Conservation (phyloP, 2,797 vertebrate species). For the Muraenolepis orangiensis region DNA sequence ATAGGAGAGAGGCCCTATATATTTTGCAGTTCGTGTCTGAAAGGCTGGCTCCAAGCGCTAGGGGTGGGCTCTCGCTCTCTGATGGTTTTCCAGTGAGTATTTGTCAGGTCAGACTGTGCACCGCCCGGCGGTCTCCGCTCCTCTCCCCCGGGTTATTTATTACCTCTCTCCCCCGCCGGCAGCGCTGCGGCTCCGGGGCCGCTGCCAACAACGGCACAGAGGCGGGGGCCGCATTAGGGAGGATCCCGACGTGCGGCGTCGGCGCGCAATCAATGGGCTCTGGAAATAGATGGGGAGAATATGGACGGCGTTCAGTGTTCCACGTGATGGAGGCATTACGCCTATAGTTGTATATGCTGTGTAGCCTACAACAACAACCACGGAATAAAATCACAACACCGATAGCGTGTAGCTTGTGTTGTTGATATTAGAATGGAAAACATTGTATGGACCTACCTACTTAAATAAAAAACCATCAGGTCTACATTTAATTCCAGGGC, state of each 20-base stretch:
- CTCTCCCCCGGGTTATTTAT: constrained; percentile 98
- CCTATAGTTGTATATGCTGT: too few relatives aligned
- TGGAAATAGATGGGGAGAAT: constrained; percentile 11
- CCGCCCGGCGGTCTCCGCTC: constrained; percentile 87
- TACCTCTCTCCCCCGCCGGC: constrained; percentile 91
- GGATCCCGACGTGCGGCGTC: constrained; percentile 76
- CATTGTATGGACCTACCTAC: too few relatives aligned
- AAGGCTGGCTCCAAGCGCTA: constrained; percentile 85
- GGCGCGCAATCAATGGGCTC: constrained; percentile 48
- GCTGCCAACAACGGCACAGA: constrained; percentile 85
- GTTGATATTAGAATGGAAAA: too few relatives aligned
- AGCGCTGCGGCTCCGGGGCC: constrained; percentile 88
- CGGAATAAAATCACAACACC: too few relatives aligned
- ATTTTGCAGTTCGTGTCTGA: constrained; percentile 81
- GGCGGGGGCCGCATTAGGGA: constrained; percentile 74
- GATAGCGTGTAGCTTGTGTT: too few relatives aligned
- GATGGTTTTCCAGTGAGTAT: constrained; percentile 92
- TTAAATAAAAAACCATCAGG: too few relatives aligned
- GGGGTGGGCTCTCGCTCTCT: constrained; percentile 86
- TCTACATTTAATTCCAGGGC: too few relatives aligned
- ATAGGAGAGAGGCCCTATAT: constrained; percentile 69
- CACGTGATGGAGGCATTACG: constrained; percentile 2
- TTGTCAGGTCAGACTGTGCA: constrained; percentile 95
- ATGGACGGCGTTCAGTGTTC: constrained; percentile 16
- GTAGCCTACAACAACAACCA: too few relatives aligned